Evolutionary conservation across 2,797 vertebrate species (phyloP), one percentile per base, ranked within the genome.

Genomic region (Todus mexicanus): DNA sequence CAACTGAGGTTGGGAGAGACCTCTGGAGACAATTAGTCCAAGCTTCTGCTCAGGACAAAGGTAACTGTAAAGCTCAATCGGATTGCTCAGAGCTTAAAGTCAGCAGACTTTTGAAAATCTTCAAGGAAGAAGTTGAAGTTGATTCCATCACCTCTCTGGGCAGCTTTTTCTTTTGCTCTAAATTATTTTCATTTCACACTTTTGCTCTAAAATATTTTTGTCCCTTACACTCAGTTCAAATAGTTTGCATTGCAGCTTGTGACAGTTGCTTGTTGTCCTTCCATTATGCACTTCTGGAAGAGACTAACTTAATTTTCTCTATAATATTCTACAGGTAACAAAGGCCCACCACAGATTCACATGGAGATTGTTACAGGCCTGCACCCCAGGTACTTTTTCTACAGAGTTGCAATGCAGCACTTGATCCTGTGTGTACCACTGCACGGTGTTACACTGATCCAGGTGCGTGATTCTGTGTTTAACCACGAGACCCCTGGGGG

Each of bases 1-100:
- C 64, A 66, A 72, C 0, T 1, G 29, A 64, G 31, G 12, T 19
- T 64, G 48, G 35, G 21, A 70, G 26, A 19, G 64, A 70, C 18
- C 22, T 84, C 70, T 73, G 60, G 56, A 90, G 31, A 35, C 1
- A 2, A 61, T 53, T 64, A 77, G 35, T 80, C 29, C 61, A 63
- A 45, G 18, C 27, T 84, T 78, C 66, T 63, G 19, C 35, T 59
- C 45, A 37, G 71, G 48, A 61, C 38, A 79, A 72, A 59, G 63
- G 22, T 75, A 83, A 75, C 18, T 59, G n/a, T 25, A 73, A 94
- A 93, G n/a, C 48, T 63, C 51, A 38, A 86, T 78, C 15, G 51
- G 64, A 61, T 15, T 75, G 43, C 40, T 87, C 71, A 48, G 18
- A 13, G 40, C 27, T 86, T 88, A 38, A 51, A 50, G 59, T 35